Evolutionary conservation across 2,797 vertebrate genomes (phyloP).

Genomic region (Rhinophrynus dorsalis): DNA sequence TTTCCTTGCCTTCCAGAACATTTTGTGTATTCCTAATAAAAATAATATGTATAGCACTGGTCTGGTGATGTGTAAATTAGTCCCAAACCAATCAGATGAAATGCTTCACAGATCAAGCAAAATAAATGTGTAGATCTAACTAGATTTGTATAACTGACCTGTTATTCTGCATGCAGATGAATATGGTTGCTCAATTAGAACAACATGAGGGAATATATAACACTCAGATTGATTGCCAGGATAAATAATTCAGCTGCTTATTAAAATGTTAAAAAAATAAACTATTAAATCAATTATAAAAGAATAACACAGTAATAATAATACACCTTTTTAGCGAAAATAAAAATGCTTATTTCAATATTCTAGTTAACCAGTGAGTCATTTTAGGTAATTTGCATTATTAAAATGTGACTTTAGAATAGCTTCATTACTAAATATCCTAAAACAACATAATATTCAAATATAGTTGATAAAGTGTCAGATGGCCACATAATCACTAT

Average conservation of each 20-base stretch:
- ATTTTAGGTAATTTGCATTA: too few relatives aligned
- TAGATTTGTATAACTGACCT: background rate
- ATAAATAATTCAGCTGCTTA: background rate
- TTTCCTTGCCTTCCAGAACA: background rate
- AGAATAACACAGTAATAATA: background rate
- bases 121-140: background rate
- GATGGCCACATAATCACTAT: too few relatives aligned
- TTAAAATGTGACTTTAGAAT: too few relatives aligned
- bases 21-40: background rate
- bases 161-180: conserved; percentile 1
- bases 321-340: too few relatives aligned
- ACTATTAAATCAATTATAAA: background rate
- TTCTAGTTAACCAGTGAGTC: too few relatives aligned
- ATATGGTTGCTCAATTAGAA: background rate
- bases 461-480: too few relatives aligned
- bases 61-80: background rate
- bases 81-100: conserved; percentile 4
- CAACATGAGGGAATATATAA: background rate
- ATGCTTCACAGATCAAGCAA: conserved; percentile 1
- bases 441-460: too few relatives aligned
- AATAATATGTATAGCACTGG: background rate
- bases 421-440: too few relatives aligned
- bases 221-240: background rate
- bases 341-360: too few relatives aligned
- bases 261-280: background rate